Evolutionary conservation across 2,888 invertebrate genomes (phyloP).

Genomic region (Dicyrtoma fusca): DNA sequence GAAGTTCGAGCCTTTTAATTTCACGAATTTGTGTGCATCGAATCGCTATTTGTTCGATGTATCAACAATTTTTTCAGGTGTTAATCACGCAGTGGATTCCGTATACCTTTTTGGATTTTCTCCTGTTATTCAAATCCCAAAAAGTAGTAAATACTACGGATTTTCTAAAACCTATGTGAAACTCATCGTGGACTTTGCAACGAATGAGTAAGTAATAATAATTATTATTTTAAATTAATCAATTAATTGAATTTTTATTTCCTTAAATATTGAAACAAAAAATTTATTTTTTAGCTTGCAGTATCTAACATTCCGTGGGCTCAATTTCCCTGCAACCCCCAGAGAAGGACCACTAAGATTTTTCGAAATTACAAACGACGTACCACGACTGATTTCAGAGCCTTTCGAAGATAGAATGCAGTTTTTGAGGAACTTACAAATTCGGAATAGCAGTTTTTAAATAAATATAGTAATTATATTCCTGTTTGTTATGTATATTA

Average conservation of each 20-base stretch:
- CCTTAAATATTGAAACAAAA: not conserved
- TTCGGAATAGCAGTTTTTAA: no score
- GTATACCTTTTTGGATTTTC: no score
- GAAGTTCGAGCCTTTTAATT: no score
- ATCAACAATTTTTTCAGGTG: no score
- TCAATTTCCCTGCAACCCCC: not conserved
- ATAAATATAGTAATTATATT: no score
- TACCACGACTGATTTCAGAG: not conserved
- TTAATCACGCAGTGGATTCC: not conserved
- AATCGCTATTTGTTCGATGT: no score
- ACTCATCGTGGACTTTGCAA: constrained; percentile 3
- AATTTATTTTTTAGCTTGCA: not conserved
- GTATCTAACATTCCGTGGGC: not conserved
- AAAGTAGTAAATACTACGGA: not conserved
- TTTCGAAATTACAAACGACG: not conserved
- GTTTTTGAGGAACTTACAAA: not conserved
- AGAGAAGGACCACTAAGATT: not conserved
- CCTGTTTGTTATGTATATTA: no score
- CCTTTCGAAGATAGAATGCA: constrained; percentile 1
- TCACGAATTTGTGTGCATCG: no score
- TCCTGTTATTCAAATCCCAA: no score
- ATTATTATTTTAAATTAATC: no score
- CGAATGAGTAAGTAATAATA: not conserved
- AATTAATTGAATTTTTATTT: no score
- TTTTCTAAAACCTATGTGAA: constrained; percentile 3